Evolutionary conservation across 2,888 invertebrate species (phyloP).

Genomic region (Xylota segnis): DNA sequence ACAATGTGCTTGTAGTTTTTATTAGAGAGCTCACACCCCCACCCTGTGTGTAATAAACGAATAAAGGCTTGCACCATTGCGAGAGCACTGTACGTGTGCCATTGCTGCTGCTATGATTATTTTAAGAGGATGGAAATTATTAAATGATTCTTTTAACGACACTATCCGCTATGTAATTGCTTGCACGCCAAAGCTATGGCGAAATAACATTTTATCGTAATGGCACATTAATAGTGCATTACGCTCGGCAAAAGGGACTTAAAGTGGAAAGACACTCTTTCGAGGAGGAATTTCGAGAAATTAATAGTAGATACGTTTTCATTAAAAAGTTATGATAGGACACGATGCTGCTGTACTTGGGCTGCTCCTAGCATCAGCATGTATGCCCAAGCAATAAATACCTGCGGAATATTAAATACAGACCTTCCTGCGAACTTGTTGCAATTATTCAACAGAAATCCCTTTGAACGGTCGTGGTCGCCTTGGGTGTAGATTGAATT

Average conservation of each 20-base stretch:
- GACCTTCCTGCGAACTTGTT: not conserved
- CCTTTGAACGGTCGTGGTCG: not conserved
- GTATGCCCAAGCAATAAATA: constrained; percentile 11
- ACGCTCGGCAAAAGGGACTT: constrained; percentile 31
- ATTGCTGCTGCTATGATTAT: constrained; percentile 39
- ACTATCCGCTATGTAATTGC: constrained; percentile 56
- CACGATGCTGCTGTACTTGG: constrained; percentile 6
- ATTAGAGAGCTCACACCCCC: constrained; percentile 24
- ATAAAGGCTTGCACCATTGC: constrained; percentile 15
- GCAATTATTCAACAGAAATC: not conserved
- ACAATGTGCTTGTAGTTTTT: constrained; percentile 33
- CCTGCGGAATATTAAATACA: not conserved
- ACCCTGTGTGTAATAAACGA: constrained; percentile 25
- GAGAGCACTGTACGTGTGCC: not conserved
- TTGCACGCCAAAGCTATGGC: constrained; percentile 43
- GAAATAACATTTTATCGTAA: constrained; percentile 57
- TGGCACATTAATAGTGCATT: constrained; percentile 67
- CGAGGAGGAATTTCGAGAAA: constrained; percentile 10
- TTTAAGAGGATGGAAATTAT: constrained; percentile 65
- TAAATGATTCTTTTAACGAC: constrained; percentile 69
- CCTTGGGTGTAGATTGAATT: not conserved
- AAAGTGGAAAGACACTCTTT: constrained; percentile 32
- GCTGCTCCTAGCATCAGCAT: not conserved
- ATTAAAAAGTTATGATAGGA: constrained; percentile 35
- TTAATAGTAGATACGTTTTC: constrained; percentile 34